These are phyloP conservation scores for Leucophora obtusa DNA, from an alignment of 2,888 invertebrate species.

Conservation along the genomic window DNA sequence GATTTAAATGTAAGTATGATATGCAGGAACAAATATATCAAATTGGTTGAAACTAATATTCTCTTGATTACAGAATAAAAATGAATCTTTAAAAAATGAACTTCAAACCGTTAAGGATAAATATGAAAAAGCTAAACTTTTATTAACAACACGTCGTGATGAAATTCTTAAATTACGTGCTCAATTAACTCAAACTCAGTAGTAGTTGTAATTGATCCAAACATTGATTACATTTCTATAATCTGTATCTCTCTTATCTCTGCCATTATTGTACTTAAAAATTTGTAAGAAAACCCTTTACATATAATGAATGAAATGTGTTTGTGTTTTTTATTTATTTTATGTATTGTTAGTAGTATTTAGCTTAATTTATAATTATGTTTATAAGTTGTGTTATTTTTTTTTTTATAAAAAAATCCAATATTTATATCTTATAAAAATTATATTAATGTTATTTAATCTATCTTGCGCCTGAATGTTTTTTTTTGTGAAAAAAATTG, in stretches of 20 bases:
- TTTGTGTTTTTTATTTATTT: slow-evolving; percentile 4
- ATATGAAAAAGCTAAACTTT: slow-evolving; percentile 67
- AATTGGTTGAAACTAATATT: not conserved
- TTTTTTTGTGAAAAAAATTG: not conserved
- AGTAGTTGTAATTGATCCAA: not conserved
- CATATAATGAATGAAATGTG: slow-evolving; percentile 14
- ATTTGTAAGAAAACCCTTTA: not conserved
- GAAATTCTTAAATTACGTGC: slow-evolving; percentile 60
- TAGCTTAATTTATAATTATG: not conserved
- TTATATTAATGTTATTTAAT: not conserved
- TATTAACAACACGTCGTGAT: slow-evolving; percentile 64
- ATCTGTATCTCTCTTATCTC: not conserved
- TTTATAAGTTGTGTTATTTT: not conserved
- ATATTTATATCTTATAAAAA: not conserved
- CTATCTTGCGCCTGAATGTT: slow-evolving; percentile 1
- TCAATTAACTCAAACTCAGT: slow-evolving; percentile 29
- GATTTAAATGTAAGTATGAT: slow-evolving; percentile 67
- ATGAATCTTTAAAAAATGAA: slow-evolving; percentile 65
- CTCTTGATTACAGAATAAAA: slow-evolving; percentile 63
- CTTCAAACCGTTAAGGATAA: slow-evolving; percentile 64
- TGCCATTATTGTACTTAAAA: slow-evolving; percentile 19
- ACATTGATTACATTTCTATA: not conserved
- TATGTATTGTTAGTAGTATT: slow-evolving; percentile 16
- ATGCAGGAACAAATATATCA: too few relatives aligned
- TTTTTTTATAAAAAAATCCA: too few relatives aligned